phyloP scores from a whole-genome alignment of 2,797 vertebrate genomes.

The Alca torda region DNA sequence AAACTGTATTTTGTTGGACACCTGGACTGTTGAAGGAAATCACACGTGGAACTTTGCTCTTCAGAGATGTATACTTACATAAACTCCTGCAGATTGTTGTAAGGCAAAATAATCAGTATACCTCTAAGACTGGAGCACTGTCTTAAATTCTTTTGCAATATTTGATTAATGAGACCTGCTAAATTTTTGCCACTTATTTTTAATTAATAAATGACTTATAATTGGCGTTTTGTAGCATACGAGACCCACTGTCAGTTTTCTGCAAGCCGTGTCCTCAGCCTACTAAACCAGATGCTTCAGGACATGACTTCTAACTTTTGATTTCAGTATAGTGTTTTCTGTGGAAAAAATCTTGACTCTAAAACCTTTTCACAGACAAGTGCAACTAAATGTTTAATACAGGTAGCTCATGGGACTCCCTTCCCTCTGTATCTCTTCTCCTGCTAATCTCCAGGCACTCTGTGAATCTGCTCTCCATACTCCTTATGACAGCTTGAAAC shows the following conservation, averaged over 20 bases:
- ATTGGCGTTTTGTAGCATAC: background rate
- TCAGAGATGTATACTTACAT: background rate
- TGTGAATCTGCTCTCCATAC: slow-evolving; percentile 94
- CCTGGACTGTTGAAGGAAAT: background rate
- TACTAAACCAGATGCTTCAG: background rate
- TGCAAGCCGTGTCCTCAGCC: background rate
- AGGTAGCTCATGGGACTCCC: background rate
- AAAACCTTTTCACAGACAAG: background rate
- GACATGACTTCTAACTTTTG: background rate
- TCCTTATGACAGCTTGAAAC: slow-evolving; percentile 92
- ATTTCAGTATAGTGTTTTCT: background rate
- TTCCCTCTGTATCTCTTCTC: background rate
- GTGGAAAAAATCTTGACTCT: background rate
- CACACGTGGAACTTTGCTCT: background rate
- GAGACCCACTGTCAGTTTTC: background rate
- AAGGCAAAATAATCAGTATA: background rate
- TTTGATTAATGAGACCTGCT: background rate
- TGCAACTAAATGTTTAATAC: background rate
- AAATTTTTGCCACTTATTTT: background rate
- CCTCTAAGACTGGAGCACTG: background rate
- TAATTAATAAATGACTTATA: background rate
- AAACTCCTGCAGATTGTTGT: background rate
- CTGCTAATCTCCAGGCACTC: slow-evolving; percentile 79
- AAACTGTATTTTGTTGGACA: background rate
- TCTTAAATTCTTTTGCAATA: background rate